Evolutionary conservation across 2,113 vertebrate species (phyloP), one percentile per base, ranked within the genome.

Genomic region (Centropristis striata): DNA sequence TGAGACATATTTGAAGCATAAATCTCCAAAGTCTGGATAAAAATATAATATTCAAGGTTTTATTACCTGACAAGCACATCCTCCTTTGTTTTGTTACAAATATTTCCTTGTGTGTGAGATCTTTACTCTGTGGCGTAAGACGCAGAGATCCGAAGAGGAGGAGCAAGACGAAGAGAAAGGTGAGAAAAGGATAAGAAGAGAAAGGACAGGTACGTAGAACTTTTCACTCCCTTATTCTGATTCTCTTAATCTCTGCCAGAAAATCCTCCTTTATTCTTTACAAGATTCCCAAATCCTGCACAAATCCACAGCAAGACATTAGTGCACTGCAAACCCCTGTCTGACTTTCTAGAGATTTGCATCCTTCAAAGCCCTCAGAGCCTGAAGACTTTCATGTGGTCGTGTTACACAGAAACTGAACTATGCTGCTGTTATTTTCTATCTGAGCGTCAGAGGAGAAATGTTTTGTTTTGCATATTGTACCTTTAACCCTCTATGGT

Each of bases 181-280:
- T n/a, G 37, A 72, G 41, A 44, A 27, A 53, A 58, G 44, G 16
- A 66, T 42, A n/a, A 75, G 54, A 60, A 57, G 25, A 73, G 50
- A 78, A 71, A 58, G 15, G 18, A 39, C 41, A 65, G 61, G 67
- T 61, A 36, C 0, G 10, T 18, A 6, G 4, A 28, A 74, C 57
- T n/a, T 75, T 50, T 49, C 54, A 49, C 39, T 42, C 20, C 55
- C 1, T 27, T 55, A 15, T 51, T 61, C 53, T 12, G 59, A 82
- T 67, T 83, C 79, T 74, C n/a, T 4, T 85, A 72, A 84, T 73
- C 77, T 61, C 41, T 49, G 39, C 11, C 28, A 47, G 57, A 70
- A 79, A 81, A 81, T 67, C 83, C 64, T 73, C 53, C 77, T 81
- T 83, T 18, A 66, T 70, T 84, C 70, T 69, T 78, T 78, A 90